These are phyloP conservation scores for Paramormyrops hopkinsi DNA, from an alignment of 2,797 vertebrate genomes.

Conservation along the genomic window DNA sequence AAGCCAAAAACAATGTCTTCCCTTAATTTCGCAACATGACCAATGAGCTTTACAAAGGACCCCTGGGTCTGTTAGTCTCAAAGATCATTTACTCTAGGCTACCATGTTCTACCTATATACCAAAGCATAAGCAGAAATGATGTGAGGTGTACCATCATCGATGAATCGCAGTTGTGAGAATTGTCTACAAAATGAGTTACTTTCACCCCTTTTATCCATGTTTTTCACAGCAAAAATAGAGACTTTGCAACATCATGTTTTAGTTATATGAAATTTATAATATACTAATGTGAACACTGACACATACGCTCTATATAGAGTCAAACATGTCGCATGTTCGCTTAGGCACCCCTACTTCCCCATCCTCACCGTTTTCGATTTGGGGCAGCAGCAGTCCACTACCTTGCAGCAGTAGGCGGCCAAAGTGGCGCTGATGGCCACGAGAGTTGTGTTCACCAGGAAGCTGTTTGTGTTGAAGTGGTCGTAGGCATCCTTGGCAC, in stretches of 20 bases:
- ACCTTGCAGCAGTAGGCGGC: conserved; percentile 55
- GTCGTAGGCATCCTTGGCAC: conserved; percentile 24
- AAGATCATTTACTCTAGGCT: neutral
- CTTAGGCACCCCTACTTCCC: neutral
- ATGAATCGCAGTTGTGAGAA: neutral
- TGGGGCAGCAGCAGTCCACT: conserved; percentile 48
- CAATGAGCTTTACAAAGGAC: neutral
- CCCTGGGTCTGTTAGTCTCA: neutral
- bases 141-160: neutral
- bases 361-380: conserved; percentile 49
- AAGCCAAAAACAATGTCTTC: neutral
- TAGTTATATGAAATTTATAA: neutral
- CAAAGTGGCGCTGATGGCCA: conserved; percentile 52
- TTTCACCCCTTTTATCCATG: neutral
- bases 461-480: conserved; percentile 30
- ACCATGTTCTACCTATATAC: neutral
- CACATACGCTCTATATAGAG: neutral
- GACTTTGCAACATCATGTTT: neutral
- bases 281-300: neutral
- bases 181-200: neutral
- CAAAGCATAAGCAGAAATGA: neutral
- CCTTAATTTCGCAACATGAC: neutral
- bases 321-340: neutral
- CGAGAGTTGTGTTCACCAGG: conserved; percentile 35
- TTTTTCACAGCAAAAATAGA: neutral